These are phyloP conservation scores for Ctenodactylus gundi DNA, from an alignment of 2,113 vertebrate genomes.

Conservation along the genomic window DNA sequence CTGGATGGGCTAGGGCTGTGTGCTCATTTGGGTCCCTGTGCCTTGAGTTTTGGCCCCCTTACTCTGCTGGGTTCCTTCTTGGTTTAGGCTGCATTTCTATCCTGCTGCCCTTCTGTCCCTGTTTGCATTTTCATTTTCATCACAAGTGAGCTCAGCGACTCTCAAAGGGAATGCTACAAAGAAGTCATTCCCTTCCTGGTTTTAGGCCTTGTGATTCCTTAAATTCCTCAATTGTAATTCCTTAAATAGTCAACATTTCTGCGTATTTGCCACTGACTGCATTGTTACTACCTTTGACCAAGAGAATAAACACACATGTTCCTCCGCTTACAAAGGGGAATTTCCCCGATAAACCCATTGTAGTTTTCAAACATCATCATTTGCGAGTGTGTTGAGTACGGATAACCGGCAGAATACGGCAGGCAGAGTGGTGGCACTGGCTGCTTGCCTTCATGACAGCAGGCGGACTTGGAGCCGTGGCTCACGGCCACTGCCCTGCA, in stretches of 20 bases:
- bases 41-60: neutral
- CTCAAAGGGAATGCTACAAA: neutral
- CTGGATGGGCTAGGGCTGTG: neutral
- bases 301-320: neutral
- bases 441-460: neutral
- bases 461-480: neutral
- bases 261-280: neutral
- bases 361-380: neutral
- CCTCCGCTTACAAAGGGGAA: neutral
- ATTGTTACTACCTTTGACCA: neutral
- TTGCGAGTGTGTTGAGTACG: neutral
- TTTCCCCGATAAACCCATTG: neutral
- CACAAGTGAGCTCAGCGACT: neutral
- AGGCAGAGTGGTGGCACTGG: accelerated
- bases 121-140: neutral
- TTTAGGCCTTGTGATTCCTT: neutral
- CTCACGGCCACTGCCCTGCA: no score
- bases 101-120: neutral
- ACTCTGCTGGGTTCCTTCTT: neutral
- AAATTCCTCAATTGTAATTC: neutral
- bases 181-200: no score
- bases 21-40: accelerated
- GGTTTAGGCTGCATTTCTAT: no score
- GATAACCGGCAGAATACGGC: neutral
- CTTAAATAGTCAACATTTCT: neutral